phyloP scores from a whole-genome alignment of 2,113 vertebrate species.

The Phoxinus phoxinus region DNA sequence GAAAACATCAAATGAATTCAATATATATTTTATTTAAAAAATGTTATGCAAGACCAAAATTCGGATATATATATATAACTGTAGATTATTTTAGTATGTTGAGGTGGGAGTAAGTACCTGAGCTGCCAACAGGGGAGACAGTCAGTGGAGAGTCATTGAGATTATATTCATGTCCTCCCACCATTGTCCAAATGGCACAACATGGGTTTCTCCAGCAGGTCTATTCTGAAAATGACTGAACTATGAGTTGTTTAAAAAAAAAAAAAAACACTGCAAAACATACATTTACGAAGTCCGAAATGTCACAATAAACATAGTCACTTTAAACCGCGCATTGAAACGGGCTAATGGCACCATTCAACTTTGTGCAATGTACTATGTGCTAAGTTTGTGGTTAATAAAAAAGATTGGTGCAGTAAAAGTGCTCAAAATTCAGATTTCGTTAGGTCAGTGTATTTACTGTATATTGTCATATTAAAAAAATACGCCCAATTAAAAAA shows the following conservation, averaged over 20 bases:
- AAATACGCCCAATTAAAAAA: too few relatives aligned
- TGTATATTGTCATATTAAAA: too few relatives aligned
- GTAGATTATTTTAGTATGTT: neutral
- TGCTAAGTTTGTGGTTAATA: too few relatives aligned
- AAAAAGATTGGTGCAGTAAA: too few relatives aligned
- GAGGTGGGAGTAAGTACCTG: slow-evolving; percentile 1
- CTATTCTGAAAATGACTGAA: neutral
- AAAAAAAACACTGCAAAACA: neutral
- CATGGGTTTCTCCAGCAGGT: neutral
- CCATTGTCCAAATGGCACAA: neutral
- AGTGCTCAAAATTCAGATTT: too few relatives aligned
- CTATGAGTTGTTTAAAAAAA: neutral
- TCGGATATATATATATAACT: neutral
- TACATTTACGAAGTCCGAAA: neutral
- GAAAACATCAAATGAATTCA: neutral
- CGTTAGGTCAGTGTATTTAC: too few relatives aligned
- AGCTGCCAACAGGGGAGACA: neutral
- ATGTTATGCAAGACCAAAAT: neutral
- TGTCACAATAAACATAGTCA: neutral
- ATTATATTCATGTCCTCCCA: slow-evolving; percentile 28
- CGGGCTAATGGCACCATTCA: too few relatives aligned
- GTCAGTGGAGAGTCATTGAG: slow-evolving; percentile 8
- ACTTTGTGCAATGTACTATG: too few relatives aligned
- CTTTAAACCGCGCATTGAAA: too few relatives aligned
- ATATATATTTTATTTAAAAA: neutral